Evolutionary conservation across 2,113 vertebrate genomes (phyloP).

Genomic region (Heteronetta atricapilla): DNA sequence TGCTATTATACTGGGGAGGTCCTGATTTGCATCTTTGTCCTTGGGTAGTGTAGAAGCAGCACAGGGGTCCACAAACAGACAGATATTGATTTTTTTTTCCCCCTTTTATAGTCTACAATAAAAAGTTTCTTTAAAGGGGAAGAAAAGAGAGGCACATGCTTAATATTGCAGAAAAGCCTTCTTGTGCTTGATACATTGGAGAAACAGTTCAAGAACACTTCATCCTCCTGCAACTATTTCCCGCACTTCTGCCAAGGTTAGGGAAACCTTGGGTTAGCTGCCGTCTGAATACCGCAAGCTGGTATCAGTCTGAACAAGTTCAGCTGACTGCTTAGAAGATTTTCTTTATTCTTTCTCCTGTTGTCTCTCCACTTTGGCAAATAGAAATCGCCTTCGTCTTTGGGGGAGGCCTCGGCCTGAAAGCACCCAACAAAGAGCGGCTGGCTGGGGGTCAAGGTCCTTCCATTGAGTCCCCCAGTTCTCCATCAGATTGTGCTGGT

Average conservation of each 20-base stretch:
- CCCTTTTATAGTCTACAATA: constrained; percentile 48
- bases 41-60: constrained; percentile 40
- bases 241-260: constrained; percentile 60
- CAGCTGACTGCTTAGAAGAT: constrained; percentile 48
- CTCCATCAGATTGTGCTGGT: not conserved
- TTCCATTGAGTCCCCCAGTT: constrained; percentile 5
- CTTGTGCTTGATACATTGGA: constrained; percentile 27
- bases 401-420: constrained; percentile 6
- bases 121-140: constrained; percentile 59
- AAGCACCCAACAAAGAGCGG: constrained; percentile 16
- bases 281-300: not conserved
- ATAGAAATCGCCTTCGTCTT: constrained; percentile 21
- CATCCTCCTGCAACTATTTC: constrained; percentile 48
- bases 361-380: constrained; percentile 36
- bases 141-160: constrained; percentile 39
- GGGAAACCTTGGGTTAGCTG: constrained; percentile 65
- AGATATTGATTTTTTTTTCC: not conserved
- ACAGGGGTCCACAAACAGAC: constrained; percentile 25
- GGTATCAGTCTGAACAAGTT: constrained; percentile 42
- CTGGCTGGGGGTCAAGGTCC: constrained; percentile 17
- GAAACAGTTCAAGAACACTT: constrained; percentile 69
- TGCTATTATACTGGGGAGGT: not conserved
- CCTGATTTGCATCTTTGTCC: constrained; percentile 66
- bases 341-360: constrained; percentile 24
- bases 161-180: constrained; percentile 57